Evolutionary conservation across 2,797 vertebrate species (phyloP).

Genomic region (Myotis myotis): DNA sequence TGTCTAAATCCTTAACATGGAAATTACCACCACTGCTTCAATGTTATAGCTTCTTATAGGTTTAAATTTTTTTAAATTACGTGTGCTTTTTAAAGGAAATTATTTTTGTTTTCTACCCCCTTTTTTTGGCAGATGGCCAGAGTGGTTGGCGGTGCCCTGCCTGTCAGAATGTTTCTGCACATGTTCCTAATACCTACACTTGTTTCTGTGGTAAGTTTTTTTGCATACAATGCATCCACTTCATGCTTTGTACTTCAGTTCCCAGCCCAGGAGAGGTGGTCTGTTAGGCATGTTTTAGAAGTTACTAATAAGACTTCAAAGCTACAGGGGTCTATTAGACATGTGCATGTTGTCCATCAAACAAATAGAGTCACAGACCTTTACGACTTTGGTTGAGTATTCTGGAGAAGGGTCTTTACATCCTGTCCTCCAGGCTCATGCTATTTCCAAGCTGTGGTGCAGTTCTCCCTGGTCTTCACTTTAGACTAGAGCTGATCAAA

Average conservation of each 20-base stretch:
- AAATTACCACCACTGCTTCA: background rate
- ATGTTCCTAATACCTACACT: constrained; percentile 91
- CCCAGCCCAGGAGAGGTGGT: background rate
- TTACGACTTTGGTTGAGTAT: background rate
- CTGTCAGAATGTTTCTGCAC: constrained; percentile 94
- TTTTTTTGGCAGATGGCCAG: constrained; percentile 87
- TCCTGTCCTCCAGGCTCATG: background rate
- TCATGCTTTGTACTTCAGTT: background rate
- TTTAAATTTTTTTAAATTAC: background rate
- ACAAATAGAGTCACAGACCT: background rate
- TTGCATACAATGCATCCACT: background rate
- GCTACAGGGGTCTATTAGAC: background rate
- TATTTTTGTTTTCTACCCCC: background rate
- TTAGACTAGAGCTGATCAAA: background rate
- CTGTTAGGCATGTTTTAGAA: constrained; percentile 8
- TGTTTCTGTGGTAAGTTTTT: constrained; percentile 96
- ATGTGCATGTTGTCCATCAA: background rate
- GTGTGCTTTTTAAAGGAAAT: constrained; percentile 37
- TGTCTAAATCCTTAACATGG: background rate
- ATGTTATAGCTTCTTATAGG: background rate
- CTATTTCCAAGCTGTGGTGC: background rate
- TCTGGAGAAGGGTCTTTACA: background rate
- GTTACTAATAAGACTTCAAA: background rate
- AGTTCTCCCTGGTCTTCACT: background rate
- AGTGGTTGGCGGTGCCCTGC: constrained; percentile 98